These are phyloP conservation scores for Strix uralensis DNA, from an alignment of 2,113 vertebrate species.

Conservation along the genomic window DNA sequence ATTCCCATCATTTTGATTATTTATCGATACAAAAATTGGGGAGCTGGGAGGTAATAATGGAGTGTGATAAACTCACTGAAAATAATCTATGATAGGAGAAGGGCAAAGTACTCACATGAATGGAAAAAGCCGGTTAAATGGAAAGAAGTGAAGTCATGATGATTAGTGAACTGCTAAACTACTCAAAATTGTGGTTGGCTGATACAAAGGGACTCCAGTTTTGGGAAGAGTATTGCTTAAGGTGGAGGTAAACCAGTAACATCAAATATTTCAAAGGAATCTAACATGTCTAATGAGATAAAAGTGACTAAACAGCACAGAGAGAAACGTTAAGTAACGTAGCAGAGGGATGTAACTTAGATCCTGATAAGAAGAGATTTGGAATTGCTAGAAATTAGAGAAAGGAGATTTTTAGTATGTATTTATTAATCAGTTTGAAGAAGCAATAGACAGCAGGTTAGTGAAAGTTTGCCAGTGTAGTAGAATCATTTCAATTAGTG, in stretches of 20 bases:
- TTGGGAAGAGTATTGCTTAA: background rate
- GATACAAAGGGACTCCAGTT: background rate
- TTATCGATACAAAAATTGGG: background rate
- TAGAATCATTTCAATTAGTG: slow-evolving; percentile 52
- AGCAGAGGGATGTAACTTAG: background rate
- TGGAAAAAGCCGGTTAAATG: background rate
- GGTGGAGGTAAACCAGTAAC: background rate
- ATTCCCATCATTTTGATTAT: background rate
- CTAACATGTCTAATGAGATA: background rate
- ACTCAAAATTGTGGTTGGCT: background rate
- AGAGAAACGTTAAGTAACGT: background rate
- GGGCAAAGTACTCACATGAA: background rate
- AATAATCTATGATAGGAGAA: background rate
- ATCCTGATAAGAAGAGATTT: background rate
- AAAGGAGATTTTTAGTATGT: background rate
- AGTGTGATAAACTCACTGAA: background rate
- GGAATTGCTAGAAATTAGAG: background rate
- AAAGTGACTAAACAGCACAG: background rate
- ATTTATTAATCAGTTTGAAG: slow-evolving; percentile 17
- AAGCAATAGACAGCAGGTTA: background rate
- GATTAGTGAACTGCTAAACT: background rate
- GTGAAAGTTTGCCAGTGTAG: slow-evolving; percentile 12
- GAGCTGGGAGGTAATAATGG: background rate
- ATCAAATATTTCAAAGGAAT: background rate
- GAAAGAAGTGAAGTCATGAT: background rate